Evolutionary conservation across 2,113 vertebrate species (phyloP).

Genomic region (Thryonomys swinderianus): DNA sequence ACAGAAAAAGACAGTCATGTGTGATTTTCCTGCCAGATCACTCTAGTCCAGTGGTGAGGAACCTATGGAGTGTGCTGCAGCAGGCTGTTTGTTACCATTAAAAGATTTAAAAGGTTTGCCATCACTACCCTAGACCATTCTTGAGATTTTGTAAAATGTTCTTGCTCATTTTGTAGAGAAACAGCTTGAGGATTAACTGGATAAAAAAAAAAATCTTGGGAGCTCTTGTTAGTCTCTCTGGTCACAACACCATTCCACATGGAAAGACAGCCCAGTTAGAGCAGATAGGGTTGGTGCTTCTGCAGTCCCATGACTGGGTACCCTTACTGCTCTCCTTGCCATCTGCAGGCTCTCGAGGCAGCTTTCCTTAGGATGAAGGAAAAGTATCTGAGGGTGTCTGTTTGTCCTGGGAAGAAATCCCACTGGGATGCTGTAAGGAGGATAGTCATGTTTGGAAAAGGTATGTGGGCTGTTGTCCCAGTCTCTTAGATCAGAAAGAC

Average conservation of each 20-base stretch:
- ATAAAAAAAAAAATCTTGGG: not conserved
- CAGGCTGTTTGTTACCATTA: not conserved
- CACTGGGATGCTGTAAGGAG: slow-evolving; percentile 85
- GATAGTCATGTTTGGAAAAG: slow-evolving; percentile 85
- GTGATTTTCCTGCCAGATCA: not conserved
- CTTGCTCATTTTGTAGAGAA: slow-evolving; percentile 12
- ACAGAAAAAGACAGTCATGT: not conserved
- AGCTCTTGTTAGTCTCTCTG: not conserved
- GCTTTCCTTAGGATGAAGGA: slow-evolving; percentile 81
- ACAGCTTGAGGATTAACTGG: not conserved
- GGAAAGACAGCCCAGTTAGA: not conserved
- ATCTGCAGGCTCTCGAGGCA: slow-evolving; percentile 61
- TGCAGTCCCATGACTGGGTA: too few relatives aligned
- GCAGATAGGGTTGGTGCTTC: not conserved
- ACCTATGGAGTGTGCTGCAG: not conserved
- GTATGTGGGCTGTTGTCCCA: slow-evolving; percentile 76
- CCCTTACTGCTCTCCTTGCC: slow-evolving; percentile 2
- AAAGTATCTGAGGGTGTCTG: slow-evolving; percentile 65
- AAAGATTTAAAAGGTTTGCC: not conserved
- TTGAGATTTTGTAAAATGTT: not conserved
- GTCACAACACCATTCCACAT: fast-evolving
- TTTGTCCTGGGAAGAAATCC: slow-evolving; percentile 79
- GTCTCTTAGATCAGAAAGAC: slow-evolving; percentile 46
- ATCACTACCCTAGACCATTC: not conserved
- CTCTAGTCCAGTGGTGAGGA: not conserved